These are phyloP conservation scores for Agrochola lota DNA, from an alignment of 2,888 invertebrate species.

Conservation along the genomic window DNA sequence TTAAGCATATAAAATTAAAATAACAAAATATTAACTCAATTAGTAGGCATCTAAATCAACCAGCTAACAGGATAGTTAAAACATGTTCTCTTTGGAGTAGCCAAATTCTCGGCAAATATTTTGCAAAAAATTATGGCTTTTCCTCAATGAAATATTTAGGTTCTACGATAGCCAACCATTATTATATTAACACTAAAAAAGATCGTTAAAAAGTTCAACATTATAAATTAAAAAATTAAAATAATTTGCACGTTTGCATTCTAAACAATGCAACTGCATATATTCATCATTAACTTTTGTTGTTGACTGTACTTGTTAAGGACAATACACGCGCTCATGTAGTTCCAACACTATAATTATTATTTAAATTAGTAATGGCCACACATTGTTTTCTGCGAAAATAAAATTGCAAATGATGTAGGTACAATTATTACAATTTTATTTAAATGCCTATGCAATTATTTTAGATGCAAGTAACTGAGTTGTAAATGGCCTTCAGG, in stretches of 20 bases:
- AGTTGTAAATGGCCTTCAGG: conserved; percentile 71
- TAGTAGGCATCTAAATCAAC: neutral
- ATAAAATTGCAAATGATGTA: conserved; percentile 48
- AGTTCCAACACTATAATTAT: conserved; percentile 39
- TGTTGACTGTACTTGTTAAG: conserved; percentile 1
- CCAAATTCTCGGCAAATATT: neutral
- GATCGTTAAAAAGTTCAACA: neutral
- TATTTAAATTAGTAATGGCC: conserved; percentile 41
- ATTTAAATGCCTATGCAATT: conserved; percentile 62
- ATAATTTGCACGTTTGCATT: neutral
- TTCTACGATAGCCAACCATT: neutral
- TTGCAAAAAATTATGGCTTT: neutral
- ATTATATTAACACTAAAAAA: neutral
- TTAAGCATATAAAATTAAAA: neutral
- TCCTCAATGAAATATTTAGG: neutral
- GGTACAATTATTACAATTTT: conserved; percentile 74
- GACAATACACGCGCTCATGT: conserved; percentile 23
- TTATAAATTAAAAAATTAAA: neutral
- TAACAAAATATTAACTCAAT: neutral
- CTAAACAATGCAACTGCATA: conserved; percentile 5
- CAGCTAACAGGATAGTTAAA: neutral
- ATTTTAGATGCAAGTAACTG: conserved; percentile 65
- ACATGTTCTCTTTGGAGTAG: neutral
- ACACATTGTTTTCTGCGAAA: conserved; percentile 54
- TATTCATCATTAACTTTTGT: conserved; percentile 6